Percentiles rank a stretch among this genome's conserved stretches.
phyloP scores from a whole-genome alignment of 2,113 vertebrate species.

The Megaptera novaeangliae region DNA sequence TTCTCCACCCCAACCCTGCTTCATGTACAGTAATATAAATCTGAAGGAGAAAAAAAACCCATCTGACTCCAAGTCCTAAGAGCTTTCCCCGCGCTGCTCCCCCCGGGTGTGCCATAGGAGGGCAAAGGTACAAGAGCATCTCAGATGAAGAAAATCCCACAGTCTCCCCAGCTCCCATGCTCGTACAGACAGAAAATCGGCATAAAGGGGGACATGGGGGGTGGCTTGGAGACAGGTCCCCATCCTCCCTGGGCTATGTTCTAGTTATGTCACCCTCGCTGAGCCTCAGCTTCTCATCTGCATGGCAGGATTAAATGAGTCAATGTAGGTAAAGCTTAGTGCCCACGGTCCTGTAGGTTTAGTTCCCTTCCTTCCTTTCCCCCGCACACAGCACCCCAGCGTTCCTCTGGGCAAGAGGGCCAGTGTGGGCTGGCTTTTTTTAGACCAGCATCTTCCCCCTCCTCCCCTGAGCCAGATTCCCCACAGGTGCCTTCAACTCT shows the following conservation, averaged over 20 bases:
- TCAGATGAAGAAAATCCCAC: not conserved
- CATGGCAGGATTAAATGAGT: not conserved
- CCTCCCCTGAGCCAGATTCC: not conserved
- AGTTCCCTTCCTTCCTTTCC: not conserved
- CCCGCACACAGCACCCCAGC: not conserved
- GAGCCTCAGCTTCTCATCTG: not conserved
- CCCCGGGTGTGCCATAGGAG: not conserved
- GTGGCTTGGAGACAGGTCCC: not conserved
- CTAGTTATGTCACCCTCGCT: not conserved
- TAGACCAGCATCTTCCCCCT: too few species aligned
- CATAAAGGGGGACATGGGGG: not conserved
- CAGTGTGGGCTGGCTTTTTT: not conserved
- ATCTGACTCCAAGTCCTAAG: not conserved
- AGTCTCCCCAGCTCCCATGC: too few species aligned
- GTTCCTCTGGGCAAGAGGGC: not conserved
- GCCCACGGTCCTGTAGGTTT: not conserved
- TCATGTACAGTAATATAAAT: not conserved
- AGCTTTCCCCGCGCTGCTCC: not conserved
- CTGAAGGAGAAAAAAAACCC: not conserved
- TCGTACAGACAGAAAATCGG: not conserved
- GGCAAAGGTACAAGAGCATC: not conserved
- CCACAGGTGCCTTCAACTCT: not conserved
- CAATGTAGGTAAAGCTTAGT: too few species aligned
- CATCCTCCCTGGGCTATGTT: fast-evolving
- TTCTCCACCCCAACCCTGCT: not conserved